Evolutionary conservation across 2,888 invertebrate species (phyloP).

Genomic region (Leptopilina syphax): DNA sequence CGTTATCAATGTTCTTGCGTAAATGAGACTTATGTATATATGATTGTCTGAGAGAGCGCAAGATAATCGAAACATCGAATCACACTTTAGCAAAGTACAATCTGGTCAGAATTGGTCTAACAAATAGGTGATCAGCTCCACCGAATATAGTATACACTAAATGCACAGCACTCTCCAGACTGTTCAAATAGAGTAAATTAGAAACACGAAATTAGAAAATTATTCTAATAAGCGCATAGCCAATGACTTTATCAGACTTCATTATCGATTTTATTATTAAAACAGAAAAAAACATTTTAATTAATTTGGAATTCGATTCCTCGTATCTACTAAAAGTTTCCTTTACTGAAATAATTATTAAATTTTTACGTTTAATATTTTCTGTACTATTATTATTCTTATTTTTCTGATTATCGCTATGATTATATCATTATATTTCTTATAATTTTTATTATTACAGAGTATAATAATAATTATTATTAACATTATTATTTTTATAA

Average conservation of each 20-base stretch:
- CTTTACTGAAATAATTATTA: neutral
- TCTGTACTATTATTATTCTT: too few species aligned
- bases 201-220: slow-evolving; percentile 14
- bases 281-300: neutral
- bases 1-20: slow-evolving; percentile 34
- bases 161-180: slow-evolving; percentile 8
- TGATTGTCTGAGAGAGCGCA: slow-evolving; percentile 44
- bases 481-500: too few species aligned
- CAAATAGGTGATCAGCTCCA: slow-evolving; percentile 44
- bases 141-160: neutral
- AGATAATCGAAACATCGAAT: slow-evolving; percentile 62
- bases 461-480: too few species aligned
- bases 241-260: neutral
- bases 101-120: slow-evolving; percentile 46
- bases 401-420: too few species aligned
- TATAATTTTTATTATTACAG: too few species aligned
- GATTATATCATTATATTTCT: too few species aligned
- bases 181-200: slow-evolving; percentile 26
- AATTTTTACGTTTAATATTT: too few species aligned
- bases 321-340: neutral
- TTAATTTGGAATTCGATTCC: neutral
- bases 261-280: neutral
- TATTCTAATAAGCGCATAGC: slow-evolving; percentile 2
- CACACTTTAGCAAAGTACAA: slow-evolving; percentile 48
- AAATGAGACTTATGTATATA: slow-evolving; percentile 20